Evolutionary conservation across 2,888 invertebrate genomes (phyloP), one percentile per base, ranked within the genome.

Genomic region (Melinaea menophilus): DNA sequence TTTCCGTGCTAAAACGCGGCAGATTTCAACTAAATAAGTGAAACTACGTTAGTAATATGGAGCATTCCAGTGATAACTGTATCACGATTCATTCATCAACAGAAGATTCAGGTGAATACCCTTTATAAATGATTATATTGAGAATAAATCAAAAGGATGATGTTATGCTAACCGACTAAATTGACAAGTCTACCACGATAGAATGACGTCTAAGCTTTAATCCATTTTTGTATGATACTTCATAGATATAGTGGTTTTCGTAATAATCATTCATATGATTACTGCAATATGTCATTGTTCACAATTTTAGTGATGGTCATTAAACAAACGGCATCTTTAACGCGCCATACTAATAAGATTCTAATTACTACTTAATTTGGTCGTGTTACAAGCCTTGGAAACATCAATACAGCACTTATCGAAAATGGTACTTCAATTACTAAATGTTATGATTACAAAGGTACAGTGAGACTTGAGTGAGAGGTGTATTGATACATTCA

Each of bases 1-100:
- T 80, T 82, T 76, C 75, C 73, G 79, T 80, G 79, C 65, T 80
- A 81, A 79, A 80, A 76, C 82, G 82, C 85, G 84, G 84, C 81
- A 83, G 79, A 78, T 86, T 83, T 78, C 71, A 67, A 71, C 71
- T 63, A 71, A 75, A 75, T 77, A 73, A 69, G 66, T 67, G 65
- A 69, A 72, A 65, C 68, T 71, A 69, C 62, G 72, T 56, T 59
- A 62, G 64, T 63, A 79, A 68, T 65, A 88, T 87, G 86, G 88
- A 86, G 69, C 79, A 84, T 71, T 78, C 71, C 54, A 76, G 71
- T 71, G 73, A 76, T 68, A 77, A 74, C 58, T 64, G 70, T 55
- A 65, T 70, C 62, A 76, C 76, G 70, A 78, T 79, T 71, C 78
- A 78, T 65, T 71, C 78, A 65, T 73, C 73, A 66, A 45, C 76